These are phyloP conservation scores for Cynopterus sphinx DNA, from an alignment of 2,797 vertebrate genomes.

Conservation along the genomic window DNA sequence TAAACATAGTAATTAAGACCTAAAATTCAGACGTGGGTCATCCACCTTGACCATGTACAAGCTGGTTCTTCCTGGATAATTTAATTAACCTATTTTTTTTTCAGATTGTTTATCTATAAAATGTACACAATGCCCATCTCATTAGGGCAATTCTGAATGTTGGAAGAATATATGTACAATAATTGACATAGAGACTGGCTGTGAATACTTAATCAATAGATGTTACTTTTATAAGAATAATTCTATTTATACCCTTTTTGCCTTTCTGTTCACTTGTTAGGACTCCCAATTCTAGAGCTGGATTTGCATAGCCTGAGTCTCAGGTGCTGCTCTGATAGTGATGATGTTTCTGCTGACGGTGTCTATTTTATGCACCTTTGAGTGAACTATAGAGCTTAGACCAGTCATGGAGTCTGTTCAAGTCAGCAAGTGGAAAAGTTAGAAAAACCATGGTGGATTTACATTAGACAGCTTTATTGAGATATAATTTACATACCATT, in stretches of 20 bases:
- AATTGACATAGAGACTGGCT: neutral
- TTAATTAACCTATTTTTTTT: conserved; percentile 29
- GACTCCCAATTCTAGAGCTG: neutral
- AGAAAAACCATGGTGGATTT: neutral
- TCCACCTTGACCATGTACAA: neutral
- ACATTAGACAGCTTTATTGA: neutral
- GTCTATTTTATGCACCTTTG: neutral
- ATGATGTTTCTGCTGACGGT: neutral
- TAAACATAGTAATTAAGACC: neutral
- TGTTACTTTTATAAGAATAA: neutral
- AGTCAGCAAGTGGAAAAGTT: neutral
- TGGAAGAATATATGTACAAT: neutral
- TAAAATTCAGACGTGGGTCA: conserved; percentile 32
- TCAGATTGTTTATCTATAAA: neutral
- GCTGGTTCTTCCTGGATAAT: neutral
- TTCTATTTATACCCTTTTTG: neutral
- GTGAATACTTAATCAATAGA: neutral
- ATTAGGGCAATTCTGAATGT: neutral
- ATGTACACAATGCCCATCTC: neutral
- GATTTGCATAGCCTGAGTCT: neutral
- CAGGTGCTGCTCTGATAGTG: neutral
- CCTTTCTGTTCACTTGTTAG: neutral
- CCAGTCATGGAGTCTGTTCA: neutral
- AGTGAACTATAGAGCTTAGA: neutral
- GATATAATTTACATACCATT: neutral